A percentile compares a stretch with the other conserved stretches of the same genome.
Conservation (phyloP, 2,797 vertebrate species). For the Xerus rutilus region DNA sequence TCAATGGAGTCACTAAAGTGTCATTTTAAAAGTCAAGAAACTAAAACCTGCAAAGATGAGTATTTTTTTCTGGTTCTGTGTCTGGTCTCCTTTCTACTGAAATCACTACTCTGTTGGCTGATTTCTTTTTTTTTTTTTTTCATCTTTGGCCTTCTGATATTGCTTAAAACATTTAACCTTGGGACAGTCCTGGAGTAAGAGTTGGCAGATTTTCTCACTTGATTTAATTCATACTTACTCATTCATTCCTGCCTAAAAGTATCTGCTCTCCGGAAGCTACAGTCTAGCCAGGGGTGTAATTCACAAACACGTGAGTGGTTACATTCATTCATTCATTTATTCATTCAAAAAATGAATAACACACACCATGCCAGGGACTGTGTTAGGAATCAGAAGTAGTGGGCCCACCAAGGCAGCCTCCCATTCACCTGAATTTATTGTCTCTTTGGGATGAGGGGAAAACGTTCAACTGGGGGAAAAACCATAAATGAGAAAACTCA, state of each 20-base stretch:
- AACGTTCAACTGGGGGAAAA: neutral
- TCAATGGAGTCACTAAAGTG: neutral
- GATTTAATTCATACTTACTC: neutral
- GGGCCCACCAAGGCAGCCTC: neutral
- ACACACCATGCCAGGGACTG: neutral
- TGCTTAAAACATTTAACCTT: constrained; percentile 18
- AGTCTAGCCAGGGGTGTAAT: neutral
- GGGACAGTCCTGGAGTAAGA: neutral
- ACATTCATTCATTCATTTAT: neutral
- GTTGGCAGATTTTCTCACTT: constrained; percentile 45
- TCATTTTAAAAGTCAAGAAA: neutral
- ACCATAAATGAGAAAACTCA: neutral
- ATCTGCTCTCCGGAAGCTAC: constrained; percentile 14
- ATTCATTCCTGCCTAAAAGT: neutral
- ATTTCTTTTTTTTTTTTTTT: neutral
- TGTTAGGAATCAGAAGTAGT: neutral
- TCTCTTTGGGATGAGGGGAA: neutral
- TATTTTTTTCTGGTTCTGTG: neutral
- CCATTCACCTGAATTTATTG: neutral
- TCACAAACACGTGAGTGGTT: neutral
- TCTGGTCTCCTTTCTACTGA: neutral
- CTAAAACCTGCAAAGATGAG: neutral
- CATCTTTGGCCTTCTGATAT: neutral
- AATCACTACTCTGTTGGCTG: neutral
- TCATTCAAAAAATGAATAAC: neutral